A percentile compares a stretch with the other conserved stretches of the same genome.
These are phyloP conservation scores for Diloba caeruleocephala DNA, from an alignment of 2,888 invertebrate genomes.

Conservation along the genomic window DNA sequence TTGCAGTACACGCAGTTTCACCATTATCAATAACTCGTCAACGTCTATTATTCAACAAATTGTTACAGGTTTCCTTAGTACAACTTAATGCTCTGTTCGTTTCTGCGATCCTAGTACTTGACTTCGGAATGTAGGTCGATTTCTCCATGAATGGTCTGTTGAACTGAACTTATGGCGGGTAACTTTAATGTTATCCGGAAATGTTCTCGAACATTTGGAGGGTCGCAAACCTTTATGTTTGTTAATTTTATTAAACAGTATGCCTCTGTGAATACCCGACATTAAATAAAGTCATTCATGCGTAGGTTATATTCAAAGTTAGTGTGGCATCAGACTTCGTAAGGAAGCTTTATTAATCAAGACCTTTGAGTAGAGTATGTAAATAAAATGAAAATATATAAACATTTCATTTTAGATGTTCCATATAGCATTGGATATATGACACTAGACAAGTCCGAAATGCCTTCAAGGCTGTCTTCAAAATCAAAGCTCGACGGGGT, in stretches of 20 bases:
- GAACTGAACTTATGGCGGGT: constrained; percentile 39
- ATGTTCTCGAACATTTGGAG: constrained; percentile 31
- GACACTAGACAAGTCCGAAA: no score
- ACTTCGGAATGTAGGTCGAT: constrained; percentile 61
- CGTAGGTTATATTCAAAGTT: constrained; percentile 2
- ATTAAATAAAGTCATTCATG: constrained; percentile 24
- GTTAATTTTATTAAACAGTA: constrained; percentile 18
- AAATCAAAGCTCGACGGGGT: no score
- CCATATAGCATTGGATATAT: no score
- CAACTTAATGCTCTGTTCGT: constrained; percentile 36
- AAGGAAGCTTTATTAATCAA: no score
- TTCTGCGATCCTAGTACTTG: constrained; percentile 46
- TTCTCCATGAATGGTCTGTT: constrained; percentile 60
- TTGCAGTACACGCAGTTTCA: constrained; percentile 7
- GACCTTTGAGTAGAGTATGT: not conserved
- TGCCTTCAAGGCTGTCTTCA: no score
- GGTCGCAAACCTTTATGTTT: constrained; percentile 30
- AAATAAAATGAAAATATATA: not conserved
- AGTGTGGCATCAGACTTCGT: no score
- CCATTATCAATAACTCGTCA: constrained; percentile 11
- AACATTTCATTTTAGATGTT: no score
- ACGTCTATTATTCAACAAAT: constrained; percentile 29
- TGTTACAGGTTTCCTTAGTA: constrained; percentile 25
- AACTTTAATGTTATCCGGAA: constrained; percentile 40
- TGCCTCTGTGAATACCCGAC: constrained; percentile 21